A percentile compares a stretch with the other conserved stretches of the same genome.
Conservation (phyloP, 2,113 vertebrate genomes). For the Callorhinus ursinus region DNA sequence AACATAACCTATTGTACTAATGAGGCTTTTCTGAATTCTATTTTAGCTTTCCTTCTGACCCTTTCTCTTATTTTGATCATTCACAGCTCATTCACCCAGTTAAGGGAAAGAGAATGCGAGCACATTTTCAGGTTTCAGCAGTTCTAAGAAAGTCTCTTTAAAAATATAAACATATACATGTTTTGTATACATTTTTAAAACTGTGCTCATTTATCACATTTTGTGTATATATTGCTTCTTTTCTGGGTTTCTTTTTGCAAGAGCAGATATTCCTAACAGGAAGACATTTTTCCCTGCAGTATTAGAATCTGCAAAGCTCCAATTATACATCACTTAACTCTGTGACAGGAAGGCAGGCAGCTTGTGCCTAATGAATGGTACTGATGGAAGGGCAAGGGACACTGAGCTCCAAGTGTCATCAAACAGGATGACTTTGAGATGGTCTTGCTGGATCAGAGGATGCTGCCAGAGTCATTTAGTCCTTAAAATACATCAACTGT, state of each 20-base stretch:
- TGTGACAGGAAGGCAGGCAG: neutral
- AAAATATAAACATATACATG: neutral
- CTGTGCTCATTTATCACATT: neutral
- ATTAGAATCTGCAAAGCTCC: neutral
- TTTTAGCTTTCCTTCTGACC: neutral
- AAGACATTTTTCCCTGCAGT: neutral
- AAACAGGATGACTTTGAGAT: neutral
- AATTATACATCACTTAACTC: neutral
- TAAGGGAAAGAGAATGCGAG: neutral
- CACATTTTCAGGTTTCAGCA: neutral
- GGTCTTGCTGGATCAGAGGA: neutral
- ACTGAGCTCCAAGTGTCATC: neutral
- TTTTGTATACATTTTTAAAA: neutral
- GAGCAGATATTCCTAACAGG: neutral
- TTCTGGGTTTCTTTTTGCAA: neutral
- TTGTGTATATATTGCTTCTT: neutral
- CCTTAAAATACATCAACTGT: neutral
- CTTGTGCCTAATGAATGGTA: neutral
- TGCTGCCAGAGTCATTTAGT: neutral
- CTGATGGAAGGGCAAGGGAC: neutral
- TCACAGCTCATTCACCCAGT: neutral
- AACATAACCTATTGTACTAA: slow-evolving; percentile 1
- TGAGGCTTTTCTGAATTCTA: slow-evolving; percentile 61
- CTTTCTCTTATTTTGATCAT: neutral
- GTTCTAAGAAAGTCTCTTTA: neutral